Evolutionary conservation across 2,797 vertebrate genomes (phyloP).

Genomic region (Sarcoramphus papa): DNA sequence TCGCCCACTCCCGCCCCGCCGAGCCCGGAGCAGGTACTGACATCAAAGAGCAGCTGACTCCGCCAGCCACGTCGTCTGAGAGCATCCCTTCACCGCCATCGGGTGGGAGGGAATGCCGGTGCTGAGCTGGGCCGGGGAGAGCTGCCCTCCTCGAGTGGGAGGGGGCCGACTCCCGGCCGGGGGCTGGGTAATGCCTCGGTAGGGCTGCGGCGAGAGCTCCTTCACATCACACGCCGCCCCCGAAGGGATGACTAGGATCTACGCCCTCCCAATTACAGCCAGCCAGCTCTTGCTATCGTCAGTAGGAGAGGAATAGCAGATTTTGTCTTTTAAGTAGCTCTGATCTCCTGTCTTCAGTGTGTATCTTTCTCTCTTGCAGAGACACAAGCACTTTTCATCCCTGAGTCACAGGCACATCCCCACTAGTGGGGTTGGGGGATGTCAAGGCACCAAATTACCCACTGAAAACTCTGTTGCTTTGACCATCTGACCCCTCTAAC

Average conservation of each 20-base stretch:
- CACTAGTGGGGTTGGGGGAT: not conserved
- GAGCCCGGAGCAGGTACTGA: slow-evolving; percentile 5
- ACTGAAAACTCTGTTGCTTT: not conserved
- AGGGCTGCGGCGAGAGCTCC: not conserved
- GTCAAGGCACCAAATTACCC: not conserved
- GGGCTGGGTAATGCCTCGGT: not conserved
- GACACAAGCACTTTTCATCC: not conserved
- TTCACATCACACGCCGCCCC: fast-evolving
- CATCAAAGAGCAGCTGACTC: slow-evolving; percentile 43
- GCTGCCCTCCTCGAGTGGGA: not conserved
- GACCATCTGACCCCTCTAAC: not conserved
- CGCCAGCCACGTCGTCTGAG: not conserved
- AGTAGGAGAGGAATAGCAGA: not conserved
- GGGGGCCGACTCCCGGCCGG: not conserved
- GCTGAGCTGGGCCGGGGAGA: not conserved
- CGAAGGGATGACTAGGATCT: not conserved
- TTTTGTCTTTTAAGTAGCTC: not conserved
- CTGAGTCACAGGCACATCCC: not conserved
- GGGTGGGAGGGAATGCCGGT: not conserved
- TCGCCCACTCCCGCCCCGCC: not conserved
- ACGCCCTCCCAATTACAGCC: not conserved
- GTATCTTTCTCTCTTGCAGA: not conserved
- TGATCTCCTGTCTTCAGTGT: not conserved
- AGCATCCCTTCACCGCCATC: not conserved
- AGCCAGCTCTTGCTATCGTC: not conserved